Evolutionary conservation across 2,888 invertebrate species (phyloP), one percentile per base, ranked within the genome.

Genomic region (Hypolimnas misippus): DNA sequence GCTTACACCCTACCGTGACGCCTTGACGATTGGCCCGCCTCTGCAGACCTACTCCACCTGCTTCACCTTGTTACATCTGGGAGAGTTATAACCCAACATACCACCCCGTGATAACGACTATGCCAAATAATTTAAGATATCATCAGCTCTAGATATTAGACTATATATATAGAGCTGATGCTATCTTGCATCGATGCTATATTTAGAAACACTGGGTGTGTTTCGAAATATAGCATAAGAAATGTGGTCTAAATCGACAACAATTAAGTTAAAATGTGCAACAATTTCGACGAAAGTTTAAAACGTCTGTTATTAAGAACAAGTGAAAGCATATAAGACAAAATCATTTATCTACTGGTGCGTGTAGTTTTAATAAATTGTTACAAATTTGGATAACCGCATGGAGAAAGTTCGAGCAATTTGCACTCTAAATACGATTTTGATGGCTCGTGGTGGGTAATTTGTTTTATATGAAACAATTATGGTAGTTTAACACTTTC

Each of bases 241-340:
- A n/a, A n/a, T n/a, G n/a, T n/a, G 8, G 12, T 4, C 12, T 12
- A 10, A 46, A 46, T 21, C 4, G 25, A 14, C n/a, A n/a, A 25
- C 49, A 49, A 19, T 29, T 49, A 29, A n/a, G 7, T 49, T 49
- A 19, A 19, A 10, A 1, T 49, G 14, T 29, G 16, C 14, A 49
- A 29, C 29, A 29, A 2, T n/a, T 60, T 62, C 59, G 63, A 69
- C 63, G 71, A 72, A 72, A 71, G 69, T 68, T 67, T 64, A 62
- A 71, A 73, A 70, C 68, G 68, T 58, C n/a, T n/a, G 58, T 62
- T 66, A 71, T 73, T 73, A 70, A 62, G 64, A 67, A 31, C 65
- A 61, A 55, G 69, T 64, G 69, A 69, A 69, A 69, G 66, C 58
- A 42, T 55, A 62, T 65, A 57, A 62, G 56, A 50, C 40, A 58